A percentile compares a stretch with the other conserved stretches of the same genome.
phyloP scores from a whole-genome alignment of 2,888 invertebrate species.

The Andrena bucephala region DNA sequence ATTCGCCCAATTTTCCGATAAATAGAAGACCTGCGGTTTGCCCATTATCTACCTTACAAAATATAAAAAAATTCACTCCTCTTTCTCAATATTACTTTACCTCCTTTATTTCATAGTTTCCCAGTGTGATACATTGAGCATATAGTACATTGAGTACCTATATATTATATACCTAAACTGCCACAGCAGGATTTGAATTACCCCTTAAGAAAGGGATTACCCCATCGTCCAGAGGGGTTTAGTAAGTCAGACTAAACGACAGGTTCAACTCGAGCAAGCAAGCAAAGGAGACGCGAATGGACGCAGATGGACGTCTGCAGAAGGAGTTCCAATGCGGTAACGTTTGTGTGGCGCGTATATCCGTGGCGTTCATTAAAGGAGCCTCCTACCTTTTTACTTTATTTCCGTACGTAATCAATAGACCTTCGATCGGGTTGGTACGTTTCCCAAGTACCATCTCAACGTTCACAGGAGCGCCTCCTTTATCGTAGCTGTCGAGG shows the following conservation, averaged over 20 bases:
- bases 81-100: too few species aligned
- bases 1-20: too few species aligned
- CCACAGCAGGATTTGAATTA: neutral
- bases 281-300: neutral
- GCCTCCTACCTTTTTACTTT: conserved; percentile 65
- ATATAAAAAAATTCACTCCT: too few species aligned
- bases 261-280: neutral
- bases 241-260: neutral
- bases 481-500: conserved; percentile 43
- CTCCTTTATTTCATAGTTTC: too few species aligned
- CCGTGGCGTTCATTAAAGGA: conserved; percentile 53
- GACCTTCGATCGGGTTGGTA: conserved; percentile 68
- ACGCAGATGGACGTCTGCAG: conserved; percentile 13
- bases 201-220: neutral
- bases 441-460: conserved; percentile 68
- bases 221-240: neutral
- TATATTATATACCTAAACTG: too few species aligned
- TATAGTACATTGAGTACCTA: too few species aligned
- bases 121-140: too few species aligned
- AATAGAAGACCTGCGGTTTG: too few species aligned
- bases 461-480: conserved; percentile 45
- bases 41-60: too few species aligned
- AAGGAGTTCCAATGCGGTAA: conserved; percentile 14
- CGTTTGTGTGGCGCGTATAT: conserved; percentile 23
- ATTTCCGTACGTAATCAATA: conserved; percentile 74